A percentile compares a stretch with the other conserved stretches of the same genome.
These are phyloP conservation scores for Hestina assimilis DNA, from an alignment of 1,140 invertebrate genomes.

Conservation along the genomic window DNA sequence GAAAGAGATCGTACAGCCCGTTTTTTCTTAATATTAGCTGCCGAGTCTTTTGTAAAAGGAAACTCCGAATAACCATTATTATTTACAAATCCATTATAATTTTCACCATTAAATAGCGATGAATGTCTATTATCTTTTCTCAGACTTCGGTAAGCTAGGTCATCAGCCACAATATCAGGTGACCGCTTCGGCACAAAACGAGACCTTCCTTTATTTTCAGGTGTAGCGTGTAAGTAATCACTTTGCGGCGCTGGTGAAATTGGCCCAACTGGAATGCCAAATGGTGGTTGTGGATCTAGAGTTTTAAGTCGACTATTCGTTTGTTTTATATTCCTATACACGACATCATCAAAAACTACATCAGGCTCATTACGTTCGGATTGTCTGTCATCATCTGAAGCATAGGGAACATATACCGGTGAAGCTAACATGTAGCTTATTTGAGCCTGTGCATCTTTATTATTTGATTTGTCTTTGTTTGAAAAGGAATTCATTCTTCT, in stretches of 20 bases:
- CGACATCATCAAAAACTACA: slow-evolving; percentile 89
- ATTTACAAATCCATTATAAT: slow-evolving; percentile 55
- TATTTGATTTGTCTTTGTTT: slow-evolving; percentile 70
- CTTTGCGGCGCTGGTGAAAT: slow-evolving; percentile 85
- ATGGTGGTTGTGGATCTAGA: slow-evolving; percentile 90
- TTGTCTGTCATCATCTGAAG: slow-evolving; percentile 71
- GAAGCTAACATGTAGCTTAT: slow-evolving; percentile 87
- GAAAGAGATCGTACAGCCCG: slow-evolving; percentile 88
- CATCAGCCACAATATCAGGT: slow-evolving; percentile 91
- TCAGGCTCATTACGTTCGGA: slow-evolving; percentile 85
- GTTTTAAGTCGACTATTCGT: slow-evolving; percentile 86
- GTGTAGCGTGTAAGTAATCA: slow-evolving; percentile 90
- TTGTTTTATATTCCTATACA: slow-evolving; percentile 87
- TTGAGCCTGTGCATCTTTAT: slow-evolving; percentile 79
- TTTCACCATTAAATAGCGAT: slow-evolving; percentile 58
- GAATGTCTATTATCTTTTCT: slow-evolving; percentile 85
- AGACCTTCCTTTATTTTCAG: slow-evolving; percentile 80
- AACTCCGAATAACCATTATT: slow-evolving; percentile 67
- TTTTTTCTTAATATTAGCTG: slow-evolving; percentile 81
- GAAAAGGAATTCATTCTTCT: slow-evolving; percentile 83
- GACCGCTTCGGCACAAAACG: slow-evolving; percentile 82
- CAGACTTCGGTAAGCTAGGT: slow-evolving; percentile 90
- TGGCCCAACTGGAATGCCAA: slow-evolving; percentile 92
- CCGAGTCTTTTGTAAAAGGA: slow-evolving; percentile 61
- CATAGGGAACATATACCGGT: slow-evolving; percentile 79